These are phyloP conservation scores for Parapsyche elsis DNA, from an alignment of 1,140 invertebrate genomes.

Conservation along the genomic window DNA sequence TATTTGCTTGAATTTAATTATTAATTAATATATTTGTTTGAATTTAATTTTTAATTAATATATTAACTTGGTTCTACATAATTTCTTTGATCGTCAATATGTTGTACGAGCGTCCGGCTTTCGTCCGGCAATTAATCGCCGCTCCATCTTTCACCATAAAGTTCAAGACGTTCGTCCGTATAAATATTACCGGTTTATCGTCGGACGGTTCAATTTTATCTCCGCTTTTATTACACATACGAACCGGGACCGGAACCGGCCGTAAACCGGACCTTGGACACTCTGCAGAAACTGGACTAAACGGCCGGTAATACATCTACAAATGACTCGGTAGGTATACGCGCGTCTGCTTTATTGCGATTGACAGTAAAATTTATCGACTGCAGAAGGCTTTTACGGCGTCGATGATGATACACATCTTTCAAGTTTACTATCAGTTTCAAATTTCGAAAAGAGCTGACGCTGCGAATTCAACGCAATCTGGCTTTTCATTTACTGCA, in stretches of 20 bases:
- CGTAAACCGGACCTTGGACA: conserved; percentile 32
- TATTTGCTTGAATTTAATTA: too few relatives aligned
- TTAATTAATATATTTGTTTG: too few relatives aligned
- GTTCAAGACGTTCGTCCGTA: not conserved
- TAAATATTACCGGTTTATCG: conserved; percentile 17
- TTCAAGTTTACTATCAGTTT: not conserved
- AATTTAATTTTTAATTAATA: too few relatives aligned
- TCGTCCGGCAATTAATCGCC: not conserved
- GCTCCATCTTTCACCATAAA: not conserved
- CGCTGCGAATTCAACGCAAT: not conserved
- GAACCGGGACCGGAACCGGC: not conserved
- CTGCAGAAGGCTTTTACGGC: conserved; percentile 40
- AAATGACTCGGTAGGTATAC: not conserved
- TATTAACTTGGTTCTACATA: too few relatives aligned
- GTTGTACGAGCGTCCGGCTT: not conserved
- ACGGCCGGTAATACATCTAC: conserved; percentile 29
- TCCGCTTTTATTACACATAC: conserved; percentile 39
- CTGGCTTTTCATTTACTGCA: not conserved
- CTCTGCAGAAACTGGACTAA: conserved; percentile 7
- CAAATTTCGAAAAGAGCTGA: not conserved
- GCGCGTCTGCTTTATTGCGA: conserved; percentile 40
- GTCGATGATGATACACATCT: conserved; percentile 20
- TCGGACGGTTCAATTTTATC: conserved; percentile 34
- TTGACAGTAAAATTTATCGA: conserved; percentile 50
- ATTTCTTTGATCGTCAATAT: too few relatives aligned